These are phyloP conservation scores for Tipula vernalis DNA, from an alignment of 2,888 invertebrate genomes.

Conservation along the genomic window DNA sequence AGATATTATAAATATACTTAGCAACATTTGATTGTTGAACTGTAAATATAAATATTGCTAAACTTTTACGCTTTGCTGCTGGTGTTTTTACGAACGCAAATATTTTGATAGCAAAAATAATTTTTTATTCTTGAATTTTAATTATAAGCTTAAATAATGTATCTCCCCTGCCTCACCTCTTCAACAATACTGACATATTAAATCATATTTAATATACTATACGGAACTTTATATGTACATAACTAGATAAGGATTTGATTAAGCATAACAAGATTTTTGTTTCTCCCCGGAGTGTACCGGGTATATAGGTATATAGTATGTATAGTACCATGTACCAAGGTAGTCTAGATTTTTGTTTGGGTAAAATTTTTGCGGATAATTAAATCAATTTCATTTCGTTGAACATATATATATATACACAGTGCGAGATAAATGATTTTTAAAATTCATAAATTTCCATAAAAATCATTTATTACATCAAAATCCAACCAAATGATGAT, in stretches of 20 bases:
- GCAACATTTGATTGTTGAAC: not conserved
- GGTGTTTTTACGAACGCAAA: not conserved
- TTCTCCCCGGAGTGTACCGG: not conserved
- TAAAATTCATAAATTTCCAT: conserved; percentile 4
- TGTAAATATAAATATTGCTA: not conserved
- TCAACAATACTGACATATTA: not conserved
- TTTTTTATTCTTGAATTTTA: not conserved
- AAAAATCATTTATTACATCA: not conserved
- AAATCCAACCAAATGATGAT: not conserved
- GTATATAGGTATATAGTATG: not conserved
- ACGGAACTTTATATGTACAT: not conserved
- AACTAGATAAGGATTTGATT: not conserved
- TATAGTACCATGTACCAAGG: not conserved
- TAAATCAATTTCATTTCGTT: not conserved
- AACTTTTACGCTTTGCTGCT: not conserved
- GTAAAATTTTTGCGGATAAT: not conserved
- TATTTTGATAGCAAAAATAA: not conserved
- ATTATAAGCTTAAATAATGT: not conserved
- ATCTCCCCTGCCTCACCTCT: not conserved
- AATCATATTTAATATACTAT: not conserved
- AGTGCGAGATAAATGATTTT: not conserved
- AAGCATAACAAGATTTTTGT: not conserved
- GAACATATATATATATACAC: not conserved
- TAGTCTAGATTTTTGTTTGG: not conserved
- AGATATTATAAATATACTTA: not conserved